A percentile compares a stretch with the other conserved stretches of the same genome.
Conservation (phyloP, 2,888 invertebrate genomes). For the Ectobius pallidus region DNA sequence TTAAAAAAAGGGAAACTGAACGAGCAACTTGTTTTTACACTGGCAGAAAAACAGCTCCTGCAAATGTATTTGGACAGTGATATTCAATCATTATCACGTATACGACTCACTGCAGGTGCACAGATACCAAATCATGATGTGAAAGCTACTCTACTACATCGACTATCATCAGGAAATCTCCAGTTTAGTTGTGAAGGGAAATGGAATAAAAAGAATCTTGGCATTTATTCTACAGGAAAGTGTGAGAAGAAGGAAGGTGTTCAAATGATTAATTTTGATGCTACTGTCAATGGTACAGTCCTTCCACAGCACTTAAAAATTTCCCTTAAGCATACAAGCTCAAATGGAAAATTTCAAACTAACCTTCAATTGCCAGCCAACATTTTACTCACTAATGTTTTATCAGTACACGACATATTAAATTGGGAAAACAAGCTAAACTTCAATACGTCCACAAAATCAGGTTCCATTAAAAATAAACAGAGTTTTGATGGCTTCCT, state of each 20-base stretch:
- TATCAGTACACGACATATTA: constrained; percentile 11
- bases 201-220: constrained; percentile 34
- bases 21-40: constrained; percentile 11
- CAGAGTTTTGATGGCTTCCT: constrained; percentile 27
- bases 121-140: constrained; percentile 30
- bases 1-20: constrained; percentile 18
- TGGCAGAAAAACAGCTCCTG: constrained; percentile 28
- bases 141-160: constrained; percentile 10
- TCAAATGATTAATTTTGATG: constrained; percentile 13
- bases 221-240: neutral
- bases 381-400: constrained; percentile 24
- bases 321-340: constrained; percentile 23
- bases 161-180: constrained; percentile 11
- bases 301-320: constrained; percentile 25
- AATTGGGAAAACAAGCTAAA: constrained; percentile 36
- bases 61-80: constrained; percentile 31
- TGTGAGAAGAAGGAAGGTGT: neutral
- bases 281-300: constrained; percentile 17
- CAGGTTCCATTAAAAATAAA: constrained; percentile 29
- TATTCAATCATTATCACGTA: constrained; percentile 22
- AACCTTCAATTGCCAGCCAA: constrained; percentile 19
- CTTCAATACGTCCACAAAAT: constrained; percentile 15
- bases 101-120: constrained; percentile 25
- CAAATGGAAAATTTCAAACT: constrained; percentile 14
- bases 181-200: constrained; percentile 20